Evolutionary conservation across 37 sponge, comb jelly and placozoan genomes (phyloP).

Genomic region (Eunapius fragilis): DNA sequence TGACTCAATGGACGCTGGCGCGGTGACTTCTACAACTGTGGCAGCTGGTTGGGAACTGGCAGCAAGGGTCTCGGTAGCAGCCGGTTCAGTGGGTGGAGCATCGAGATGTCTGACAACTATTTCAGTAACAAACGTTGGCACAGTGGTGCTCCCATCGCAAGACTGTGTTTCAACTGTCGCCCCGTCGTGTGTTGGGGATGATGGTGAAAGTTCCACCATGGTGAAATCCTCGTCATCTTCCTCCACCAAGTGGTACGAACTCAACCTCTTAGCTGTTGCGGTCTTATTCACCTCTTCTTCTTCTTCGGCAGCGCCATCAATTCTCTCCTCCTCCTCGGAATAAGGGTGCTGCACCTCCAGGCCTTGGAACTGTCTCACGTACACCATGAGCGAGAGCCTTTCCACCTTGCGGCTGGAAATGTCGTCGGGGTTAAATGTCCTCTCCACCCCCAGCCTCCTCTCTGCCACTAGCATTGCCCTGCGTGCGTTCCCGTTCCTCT

Average conservation of each 20-base stretch:
- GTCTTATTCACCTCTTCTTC: not conserved
- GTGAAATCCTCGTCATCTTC: not conserved
- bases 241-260: not conserved
- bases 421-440: conserved; percentile 41
- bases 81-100: too few relatives aligned
- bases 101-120: too few relatives aligned
- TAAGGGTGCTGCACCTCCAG: not conserved
- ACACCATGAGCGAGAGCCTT: conserved; percentile 54
- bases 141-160: not conserved
- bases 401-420: conserved; percentile 42
- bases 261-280: not conserved
- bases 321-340: not conserved
- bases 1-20: not conserved
- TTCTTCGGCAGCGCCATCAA: not conserved
- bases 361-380: conserved; percentile 47
- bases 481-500: conserved; percentile 33
- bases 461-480: conserved; percentile 51
- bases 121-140: not conserved
- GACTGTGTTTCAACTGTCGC: not conserved
- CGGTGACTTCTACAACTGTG: not conserved
- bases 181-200: not conserved
- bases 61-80: too few relatives aligned
- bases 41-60: not conserved
- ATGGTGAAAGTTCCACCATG: not conserved
- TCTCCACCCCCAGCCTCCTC: conserved; percentile 20